Percentiles rank a stretch among this genome's conserved stretches.
Evolutionary conservation across 2,113 vertebrate genomes (phyloP).

Genomic region (Hippocampus comes): DNA sequence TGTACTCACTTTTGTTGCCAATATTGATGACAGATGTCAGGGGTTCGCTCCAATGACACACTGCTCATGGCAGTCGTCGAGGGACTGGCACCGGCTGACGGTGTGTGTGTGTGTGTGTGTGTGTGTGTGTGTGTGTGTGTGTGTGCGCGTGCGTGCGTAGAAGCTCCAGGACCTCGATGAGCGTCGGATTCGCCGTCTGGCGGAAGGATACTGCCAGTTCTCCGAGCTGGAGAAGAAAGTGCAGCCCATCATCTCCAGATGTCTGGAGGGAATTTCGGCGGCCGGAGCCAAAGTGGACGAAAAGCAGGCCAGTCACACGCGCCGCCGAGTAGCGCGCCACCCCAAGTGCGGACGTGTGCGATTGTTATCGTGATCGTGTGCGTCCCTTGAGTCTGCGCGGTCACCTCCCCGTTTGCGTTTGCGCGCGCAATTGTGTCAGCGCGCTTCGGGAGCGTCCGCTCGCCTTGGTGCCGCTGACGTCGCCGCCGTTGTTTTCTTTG

Average conservation of each 20-base stretch:
- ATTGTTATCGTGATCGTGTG: no score
- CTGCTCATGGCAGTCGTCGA: background rate
- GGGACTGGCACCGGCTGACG: background rate
- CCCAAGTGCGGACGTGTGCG: no score
- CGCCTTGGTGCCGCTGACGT: no score
- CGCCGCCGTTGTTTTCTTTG: no score
- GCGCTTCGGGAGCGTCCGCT: no score
- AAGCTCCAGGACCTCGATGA: slow-evolving; percentile 96
- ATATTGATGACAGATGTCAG: no score
- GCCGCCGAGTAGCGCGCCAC: background rate
- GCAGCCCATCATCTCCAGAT: slow-evolving; percentile 88
- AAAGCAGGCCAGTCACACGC: slow-evolving; percentile 65
- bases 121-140: slow-evolving; percentile 11
- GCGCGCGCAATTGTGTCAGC: no score
- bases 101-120: slow-evolving; percentile 16
- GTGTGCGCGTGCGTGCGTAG: slow-evolving; percentile 62
- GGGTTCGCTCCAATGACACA: background rate
- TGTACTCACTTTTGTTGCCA: no score
- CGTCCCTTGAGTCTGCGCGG: no score
- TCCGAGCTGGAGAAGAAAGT: slow-evolving; percentile 89
- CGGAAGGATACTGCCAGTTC: slow-evolving; percentile 87
- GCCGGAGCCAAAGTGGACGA: slow-evolving; percentile 69
- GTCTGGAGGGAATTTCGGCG: slow-evolving; percentile 84
- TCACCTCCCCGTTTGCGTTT: no score
- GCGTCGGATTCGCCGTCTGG: slow-evolving; percentile 81